A percentile compares a stretch with the other conserved stretches of the same genome.
Conservation (phyloP, 2,888 invertebrate species). For the Dasypogon diadema region DNA sequence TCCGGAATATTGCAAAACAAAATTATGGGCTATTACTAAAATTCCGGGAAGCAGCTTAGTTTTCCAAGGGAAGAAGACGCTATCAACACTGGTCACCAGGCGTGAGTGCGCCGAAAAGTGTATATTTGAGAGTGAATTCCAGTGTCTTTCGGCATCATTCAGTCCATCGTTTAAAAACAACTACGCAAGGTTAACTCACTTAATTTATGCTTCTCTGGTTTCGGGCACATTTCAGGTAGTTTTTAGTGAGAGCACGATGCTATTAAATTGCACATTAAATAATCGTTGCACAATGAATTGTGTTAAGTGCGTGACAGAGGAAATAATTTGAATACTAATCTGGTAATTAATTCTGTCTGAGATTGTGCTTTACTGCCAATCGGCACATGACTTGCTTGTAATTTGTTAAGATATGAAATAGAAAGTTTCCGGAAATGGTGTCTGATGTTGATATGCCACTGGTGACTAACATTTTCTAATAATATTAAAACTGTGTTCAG, state of each 20-base stretch:
- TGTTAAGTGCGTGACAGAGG: not conserved
- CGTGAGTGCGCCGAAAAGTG: conserved; percentile 78
- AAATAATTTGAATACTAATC: not conserved
- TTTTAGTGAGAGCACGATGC: conserved; percentile 9
- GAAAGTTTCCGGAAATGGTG: too few relatives aligned
- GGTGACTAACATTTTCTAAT: too few relatives aligned
- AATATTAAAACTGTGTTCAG: too few relatives aligned
- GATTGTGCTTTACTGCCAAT: too few relatives aligned
- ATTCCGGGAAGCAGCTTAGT: conserved; percentile 81
- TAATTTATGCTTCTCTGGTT: conserved; percentile 27
- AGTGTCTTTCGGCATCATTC: conserved; percentile 73
- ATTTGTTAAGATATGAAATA: too few relatives aligned
- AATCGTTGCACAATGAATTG: conserved; percentile 18
- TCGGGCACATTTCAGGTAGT: conserved; percentile 10
- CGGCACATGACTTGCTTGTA: too few relatives aligned
- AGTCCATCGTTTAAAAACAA: conserved; percentile 67
- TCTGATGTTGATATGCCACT: too few relatives aligned
- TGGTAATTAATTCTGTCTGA: not conserved
- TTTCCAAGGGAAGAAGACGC: conserved; percentile 74
- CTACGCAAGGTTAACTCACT: conserved; percentile 63
- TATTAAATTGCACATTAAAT: conserved; percentile 23
- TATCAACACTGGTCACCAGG: conserved; percentile 74
- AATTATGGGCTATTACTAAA: conserved; percentile 82
- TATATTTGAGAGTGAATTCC: conserved; percentile 70
- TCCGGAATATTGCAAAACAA: conserved; percentile 71